These are phyloP conservation scores for Pseudococcus jackbeardsleyi DNA, from an alignment of 2,888 invertebrate species.

Conservation along the genomic window DNA sequence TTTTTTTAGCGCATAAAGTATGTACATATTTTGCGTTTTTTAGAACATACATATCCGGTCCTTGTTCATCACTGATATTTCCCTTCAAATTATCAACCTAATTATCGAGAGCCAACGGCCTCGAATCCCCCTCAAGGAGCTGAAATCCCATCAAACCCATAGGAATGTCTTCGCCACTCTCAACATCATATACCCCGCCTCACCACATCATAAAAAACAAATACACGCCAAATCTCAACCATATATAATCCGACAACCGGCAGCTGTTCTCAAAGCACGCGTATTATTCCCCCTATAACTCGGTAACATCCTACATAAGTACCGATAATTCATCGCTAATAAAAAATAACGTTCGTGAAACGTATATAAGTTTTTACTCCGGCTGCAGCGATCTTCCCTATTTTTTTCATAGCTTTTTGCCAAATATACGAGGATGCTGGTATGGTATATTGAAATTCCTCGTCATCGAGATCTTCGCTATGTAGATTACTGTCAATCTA, in stretches of 20 bases:
- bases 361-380: conserved; percentile 4
- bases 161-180: neutral
- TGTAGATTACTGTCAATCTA: neutral
- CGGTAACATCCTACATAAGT: conserved; percentile 36
- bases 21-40: no score
- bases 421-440: neutral
- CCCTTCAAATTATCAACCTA: no score
- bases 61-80: no score
- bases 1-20: no score
- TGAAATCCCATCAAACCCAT: neutral
- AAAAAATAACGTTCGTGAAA: neutral
- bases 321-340: conserved; percentile 35
- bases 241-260: conserved; percentile 18
- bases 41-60: no score
- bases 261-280: conserved; percentile 30
- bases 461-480: neutral
- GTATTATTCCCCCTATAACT: conserved; percentile 4
- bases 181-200: neutral
- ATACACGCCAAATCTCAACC: neutral
- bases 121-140: no score
- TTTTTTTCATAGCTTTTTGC: neutral
- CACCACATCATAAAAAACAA: neutral
- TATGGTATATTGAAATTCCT: neutral
- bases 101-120: no score
- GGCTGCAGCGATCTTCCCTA: neutral